Conservation (phyloP, 2,888 invertebrate species). For the Diploptera punctata region DNA sequence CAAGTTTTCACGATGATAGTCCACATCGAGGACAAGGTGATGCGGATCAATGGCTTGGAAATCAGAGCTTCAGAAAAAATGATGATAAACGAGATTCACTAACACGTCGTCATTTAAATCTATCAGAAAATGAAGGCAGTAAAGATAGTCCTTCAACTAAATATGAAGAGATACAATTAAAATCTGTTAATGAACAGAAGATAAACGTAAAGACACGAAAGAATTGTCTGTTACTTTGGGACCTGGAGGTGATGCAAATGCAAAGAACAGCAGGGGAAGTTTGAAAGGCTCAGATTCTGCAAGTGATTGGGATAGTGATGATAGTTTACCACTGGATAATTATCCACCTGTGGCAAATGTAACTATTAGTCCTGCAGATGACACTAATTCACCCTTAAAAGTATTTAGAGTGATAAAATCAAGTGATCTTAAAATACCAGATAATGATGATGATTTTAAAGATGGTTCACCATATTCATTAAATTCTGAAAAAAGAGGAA, state of each 20-base stretch:
- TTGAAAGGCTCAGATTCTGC: conserved; percentile 34
- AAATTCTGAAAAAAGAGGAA: conserved; percentile 33
- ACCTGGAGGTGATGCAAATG: neutral
- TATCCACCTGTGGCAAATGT: conserved; percentile 16
- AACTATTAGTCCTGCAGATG: conserved; percentile 34
- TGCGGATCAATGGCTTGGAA: conserved; percentile 31
- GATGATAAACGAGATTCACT: conserved; percentile 26
- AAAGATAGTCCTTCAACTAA: conserved; percentile 31
- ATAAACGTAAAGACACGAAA: conserved; percentile 14
- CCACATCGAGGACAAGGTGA: conserved; percentile 30
- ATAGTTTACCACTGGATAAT: conserved; percentile 44
- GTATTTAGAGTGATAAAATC: conserved; percentile 20
- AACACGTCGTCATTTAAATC: neutral
- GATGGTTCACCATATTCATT: neutral
- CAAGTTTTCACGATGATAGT: conserved; percentile 30
- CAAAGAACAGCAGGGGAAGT: neutral
- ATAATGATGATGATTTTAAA: neutral
- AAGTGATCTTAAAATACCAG: conserved; percentile 19
- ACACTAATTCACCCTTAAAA: conserved; percentile 30
- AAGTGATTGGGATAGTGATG: conserved; percentile 45
- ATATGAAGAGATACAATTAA: conserved; percentile 28
- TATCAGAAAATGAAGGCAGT: conserved; percentile 3
- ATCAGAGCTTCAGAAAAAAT: conserved; percentile 34
- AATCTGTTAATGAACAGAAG: no score
- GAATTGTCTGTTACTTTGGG: neutral